These are phyloP conservation scores for Cyclina sinensis DNA, from an alignment of 1,140 invertebrate species.

Conservation along the genomic window DNA sequence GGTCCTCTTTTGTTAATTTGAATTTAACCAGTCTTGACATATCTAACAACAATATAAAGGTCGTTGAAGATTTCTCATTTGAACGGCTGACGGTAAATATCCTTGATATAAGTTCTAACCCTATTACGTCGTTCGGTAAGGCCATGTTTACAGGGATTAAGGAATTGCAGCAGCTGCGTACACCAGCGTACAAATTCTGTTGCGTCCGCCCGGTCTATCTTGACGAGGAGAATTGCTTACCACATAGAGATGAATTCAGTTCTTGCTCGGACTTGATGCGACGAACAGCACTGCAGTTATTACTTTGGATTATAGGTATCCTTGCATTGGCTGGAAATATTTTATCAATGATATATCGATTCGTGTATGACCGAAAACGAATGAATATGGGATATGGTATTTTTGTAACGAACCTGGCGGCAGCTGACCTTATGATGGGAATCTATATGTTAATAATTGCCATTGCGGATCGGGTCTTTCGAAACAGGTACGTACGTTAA, in stretches of 20 bases:
- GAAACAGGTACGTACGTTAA: conserved; percentile 50
- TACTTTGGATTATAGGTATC: conserved; percentile 75
- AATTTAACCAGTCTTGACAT: conserved; percentile 57
- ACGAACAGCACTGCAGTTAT: conserved; percentile 61
- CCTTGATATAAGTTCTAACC: conserved; percentile 65
- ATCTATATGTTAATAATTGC: conserved; percentile 82
- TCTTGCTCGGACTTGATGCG: conserved; percentile 75
- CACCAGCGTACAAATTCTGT: conserved; percentile 73
- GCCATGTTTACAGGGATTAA: conserved; percentile 67
- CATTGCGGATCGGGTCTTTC: conserved; percentile 73
- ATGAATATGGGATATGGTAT: conserved; percentile 70
- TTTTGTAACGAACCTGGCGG: conserved; percentile 77
- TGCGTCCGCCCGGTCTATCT: conserved; percentile 69
- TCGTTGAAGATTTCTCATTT: conserved; percentile 59
- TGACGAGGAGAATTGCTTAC: conserved; percentile 65
- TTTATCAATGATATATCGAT: conserved; percentile 64
- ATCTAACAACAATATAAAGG: conserved; percentile 33
- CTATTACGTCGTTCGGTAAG: conserved; percentile 57
- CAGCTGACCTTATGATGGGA: conserved; percentile 83
- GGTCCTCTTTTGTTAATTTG: conserved; percentile 40
- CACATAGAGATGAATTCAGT: conserved; percentile 72
- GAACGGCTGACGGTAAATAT: conserved; percentile 20
- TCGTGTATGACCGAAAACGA: conserved; percentile 44
- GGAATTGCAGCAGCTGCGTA: conserved; percentile 54
- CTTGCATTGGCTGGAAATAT: conserved; percentile 73